Base-by-base conservation (phyloP, 2,888 invertebrate species). In the Furcula furcula region DNA sequence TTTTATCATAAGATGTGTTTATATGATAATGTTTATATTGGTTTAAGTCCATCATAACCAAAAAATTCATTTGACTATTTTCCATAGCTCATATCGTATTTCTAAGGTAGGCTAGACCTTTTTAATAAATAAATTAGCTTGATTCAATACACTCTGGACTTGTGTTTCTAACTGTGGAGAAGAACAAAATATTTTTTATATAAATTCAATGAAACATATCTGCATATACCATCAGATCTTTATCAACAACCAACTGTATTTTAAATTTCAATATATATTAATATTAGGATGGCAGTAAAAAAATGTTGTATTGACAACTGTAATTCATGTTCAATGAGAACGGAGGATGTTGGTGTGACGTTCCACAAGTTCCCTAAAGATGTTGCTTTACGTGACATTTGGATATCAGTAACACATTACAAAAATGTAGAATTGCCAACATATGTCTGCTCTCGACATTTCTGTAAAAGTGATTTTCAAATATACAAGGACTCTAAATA, bases 351-450 rank as follows among this genome's bases (percentile, higher is more conserved):
- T 49, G 94, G 94, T 43, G 92, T 94, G 19, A 94, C 94, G 20
- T 93, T 93, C 65, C 94, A 95, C 72, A 94, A 93, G 57, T 93
- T 93, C 61, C 94, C 94, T 1, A 91, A 92, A 69, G 92, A 94
- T 66, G 65, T 79, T 13, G 82, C 82, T 36, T 84, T 92, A 36
- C 83, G 91, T 34, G 85, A 90, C 29, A 90, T 87, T 68, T 95
- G 94, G 94, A 82, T 92, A 34, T 77, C 80, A n/a, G 89, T 92
- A 55, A 92, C 93, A 57, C 91, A 87, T 18, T 88, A 75, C 21
- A 88, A 89, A 51, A 88, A 89, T 23, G 89, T 90, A 51, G 89
- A 89, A 13, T 84, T 84, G 65, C 89, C 90, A 37, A 90, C 90
- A 29, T 91, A 92, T 70, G 92, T 95, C 18, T 95, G 95, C 67